Base-by-base conservation (phyloP, 2,113 vertebrate species). In the Struthio camelus region DNA sequence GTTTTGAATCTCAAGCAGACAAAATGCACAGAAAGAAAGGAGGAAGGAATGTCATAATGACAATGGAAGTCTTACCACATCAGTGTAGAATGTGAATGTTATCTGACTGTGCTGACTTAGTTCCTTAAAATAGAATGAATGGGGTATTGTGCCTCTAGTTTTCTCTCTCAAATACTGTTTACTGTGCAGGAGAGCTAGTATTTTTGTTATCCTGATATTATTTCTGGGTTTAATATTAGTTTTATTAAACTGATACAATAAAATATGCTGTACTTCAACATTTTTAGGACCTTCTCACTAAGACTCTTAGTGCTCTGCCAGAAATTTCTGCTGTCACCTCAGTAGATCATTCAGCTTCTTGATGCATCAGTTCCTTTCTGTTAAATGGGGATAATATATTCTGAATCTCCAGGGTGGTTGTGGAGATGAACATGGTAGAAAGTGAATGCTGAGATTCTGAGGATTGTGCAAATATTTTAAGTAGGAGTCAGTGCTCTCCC, bases 91-190 rank as follows among this genome's bases (percentile, higher is more conserved):
- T 42, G 67, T 75, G 44, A 72, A 62, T 80, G 82, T 85, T 94
- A 85, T 80, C 82, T 96, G 62, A 64, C 42, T 69, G 15, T 61
- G 42, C 80, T 85, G 80, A 80, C 51, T 89, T 81, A 24, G 11
- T 48, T 89, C 38, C 83, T 90, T 84, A 80, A 91, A 76, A 69
- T n/a, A 46, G 76, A 80, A 88, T 66, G 44, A 95, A 93, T 71
- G 24, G 30, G 8, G 4, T 78, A 96, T 84, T 88, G 42, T 88
- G 42, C 66, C 46, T 83, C 69, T 76, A 77, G 62, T n/a, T 58
- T 65, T 95, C 56, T 86, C 5, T 36, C 66, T 91, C 76, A 36
- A 27, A n/a, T 73, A 58, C 38, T 25, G 28, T 76, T 96, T 88
- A 58, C 16, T 88, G 24, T 84, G n/a, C n/a, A 61, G 6, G 69